Conservation (phyloP, 2,888 invertebrate genomes). For the Eupsilia transversa region DNA sequence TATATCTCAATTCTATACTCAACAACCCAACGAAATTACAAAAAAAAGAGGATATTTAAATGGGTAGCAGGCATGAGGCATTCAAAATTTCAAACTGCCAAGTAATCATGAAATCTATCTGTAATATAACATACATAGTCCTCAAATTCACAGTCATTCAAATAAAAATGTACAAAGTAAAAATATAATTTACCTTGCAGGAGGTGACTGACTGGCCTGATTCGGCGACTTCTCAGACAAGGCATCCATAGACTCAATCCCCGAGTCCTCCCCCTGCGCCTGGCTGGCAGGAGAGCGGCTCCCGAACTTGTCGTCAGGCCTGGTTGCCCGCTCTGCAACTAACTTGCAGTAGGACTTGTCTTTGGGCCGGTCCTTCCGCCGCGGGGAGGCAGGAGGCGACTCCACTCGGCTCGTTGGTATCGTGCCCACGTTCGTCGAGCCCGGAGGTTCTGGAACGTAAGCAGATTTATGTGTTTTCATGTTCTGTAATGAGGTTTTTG, state of each 20-base stretch:
- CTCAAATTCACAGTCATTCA: not conserved
- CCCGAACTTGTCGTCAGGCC: conserved; percentile 81
- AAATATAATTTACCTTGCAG: conserved; percentile 68
- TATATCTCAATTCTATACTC: no score
- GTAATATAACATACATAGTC: not conserved
- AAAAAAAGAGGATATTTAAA: not conserved
- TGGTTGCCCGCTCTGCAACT: conserved; percentile 85
- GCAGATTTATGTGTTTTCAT: conserved; percentile 29
- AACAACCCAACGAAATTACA: not conserved
- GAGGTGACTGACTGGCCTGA: conserved; percentile 94
- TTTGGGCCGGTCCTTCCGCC: conserved; percentile 85
- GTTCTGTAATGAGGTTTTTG: conserved; percentile 34
- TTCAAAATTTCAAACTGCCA: not conserved
- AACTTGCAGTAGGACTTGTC: conserved; percentile 91
- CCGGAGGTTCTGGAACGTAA: conserved; percentile 86
- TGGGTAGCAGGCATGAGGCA: not conserved
- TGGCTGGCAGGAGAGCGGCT: conserved; percentile 88
- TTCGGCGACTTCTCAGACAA: conserved; percentile 97
- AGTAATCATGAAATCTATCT: not conserved
- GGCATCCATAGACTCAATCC: conserved; percentile 98
- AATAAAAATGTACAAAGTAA: not conserved
- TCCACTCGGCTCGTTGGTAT: conserved; percentile 82
- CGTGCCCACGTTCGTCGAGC: conserved; percentile 93
- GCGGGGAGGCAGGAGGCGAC: conserved; percentile 83
- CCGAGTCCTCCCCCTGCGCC: conserved; percentile 96